Evolutionary conservation across 2,113 vertebrate species (phyloP).

Genomic region (Hydropotes inermis): DNA sequence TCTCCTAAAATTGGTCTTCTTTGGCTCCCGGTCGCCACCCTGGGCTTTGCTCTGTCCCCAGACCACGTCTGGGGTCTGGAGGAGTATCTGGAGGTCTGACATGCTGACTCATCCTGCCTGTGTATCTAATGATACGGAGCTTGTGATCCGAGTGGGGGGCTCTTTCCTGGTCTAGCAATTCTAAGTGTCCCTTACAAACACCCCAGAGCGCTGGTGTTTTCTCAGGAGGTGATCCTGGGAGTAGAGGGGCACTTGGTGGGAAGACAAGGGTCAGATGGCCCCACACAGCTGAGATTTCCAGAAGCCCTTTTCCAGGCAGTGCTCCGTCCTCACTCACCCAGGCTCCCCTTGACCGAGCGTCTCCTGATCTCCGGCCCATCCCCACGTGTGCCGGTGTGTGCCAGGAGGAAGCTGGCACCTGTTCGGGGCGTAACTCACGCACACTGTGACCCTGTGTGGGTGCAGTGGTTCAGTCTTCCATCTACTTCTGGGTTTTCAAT

Average conservation of each 20-base stretch:
- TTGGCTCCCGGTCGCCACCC: fast-evolving
- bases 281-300: fast-evolving
- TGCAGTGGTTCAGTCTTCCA: background rate
- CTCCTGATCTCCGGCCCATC: fast-evolving
- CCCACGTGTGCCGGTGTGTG: fast-evolving
- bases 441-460: fast-evolving
- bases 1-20: fast-evolving
- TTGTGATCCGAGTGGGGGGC: fast-evolving
- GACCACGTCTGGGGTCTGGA: background rate
- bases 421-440: fast-evolving
- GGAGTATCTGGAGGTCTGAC: fast-evolving
- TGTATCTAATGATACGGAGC: background rate
- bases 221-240: fast-evolving
- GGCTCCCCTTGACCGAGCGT: fast-evolving
- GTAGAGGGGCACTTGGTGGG: fast-evolving
- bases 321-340: background rate
- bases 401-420: fast-evolving
- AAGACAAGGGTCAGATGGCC: background rate
- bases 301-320: too few species aligned
- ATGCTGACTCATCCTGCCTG: fast-evolving
- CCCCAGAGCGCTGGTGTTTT: fast-evolving
- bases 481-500: background rate
- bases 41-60: background rate
- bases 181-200: background rate
- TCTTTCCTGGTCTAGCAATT: background rate